These are phyloP conservation scores for Alloscopus bannaensis DNA, from an alignment of 2,888 invertebrate species.

Conservation along the genomic window DNA sequence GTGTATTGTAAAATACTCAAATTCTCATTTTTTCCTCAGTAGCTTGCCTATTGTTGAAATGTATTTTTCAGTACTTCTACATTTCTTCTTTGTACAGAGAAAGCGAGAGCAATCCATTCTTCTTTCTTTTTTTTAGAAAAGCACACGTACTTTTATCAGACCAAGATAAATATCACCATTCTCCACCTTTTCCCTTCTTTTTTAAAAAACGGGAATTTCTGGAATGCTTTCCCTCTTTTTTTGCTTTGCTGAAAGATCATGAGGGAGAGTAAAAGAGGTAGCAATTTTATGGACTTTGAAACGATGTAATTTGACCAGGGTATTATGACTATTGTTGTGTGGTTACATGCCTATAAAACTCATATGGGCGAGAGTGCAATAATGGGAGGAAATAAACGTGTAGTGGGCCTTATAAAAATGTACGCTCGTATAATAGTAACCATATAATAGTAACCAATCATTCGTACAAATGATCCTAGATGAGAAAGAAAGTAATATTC, in stretches of 20 bases:
- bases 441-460: conserved; percentile 47
- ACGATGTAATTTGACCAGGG: conserved; percentile 55
- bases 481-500: conserved; percentile 17
- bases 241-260: too few relatives aligned
- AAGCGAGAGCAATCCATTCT: conserved; percentile 29
- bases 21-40: neutral
- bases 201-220: too few relatives aligned
- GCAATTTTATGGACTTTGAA: conserved; percentile 53
- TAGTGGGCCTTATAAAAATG: neutral
- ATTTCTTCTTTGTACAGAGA: too few relatives aligned
- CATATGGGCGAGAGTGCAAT: neutral
- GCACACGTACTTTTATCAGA: conserved; percentile 15
- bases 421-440: neutral
- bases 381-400: conserved; percentile 34
- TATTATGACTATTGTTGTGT: conserved; percentile 47
- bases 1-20: conserved; percentile 5
- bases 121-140: neutral
- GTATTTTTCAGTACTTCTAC: too few relatives aligned
- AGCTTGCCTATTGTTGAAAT: neutral
- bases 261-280: conserved; percentile 22
- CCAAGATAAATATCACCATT: conserved; percentile 23
- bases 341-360: conserved; percentile 1
- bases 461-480: conserved; percentile 43
- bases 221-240: too few relatives aligned
- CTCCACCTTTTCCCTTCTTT: neutral